Evolutionary conservation across 2,888 invertebrate genomes (phyloP), one percentile per base, ranked within the genome.

Genomic region (Synergus laeviventris): DNA sequence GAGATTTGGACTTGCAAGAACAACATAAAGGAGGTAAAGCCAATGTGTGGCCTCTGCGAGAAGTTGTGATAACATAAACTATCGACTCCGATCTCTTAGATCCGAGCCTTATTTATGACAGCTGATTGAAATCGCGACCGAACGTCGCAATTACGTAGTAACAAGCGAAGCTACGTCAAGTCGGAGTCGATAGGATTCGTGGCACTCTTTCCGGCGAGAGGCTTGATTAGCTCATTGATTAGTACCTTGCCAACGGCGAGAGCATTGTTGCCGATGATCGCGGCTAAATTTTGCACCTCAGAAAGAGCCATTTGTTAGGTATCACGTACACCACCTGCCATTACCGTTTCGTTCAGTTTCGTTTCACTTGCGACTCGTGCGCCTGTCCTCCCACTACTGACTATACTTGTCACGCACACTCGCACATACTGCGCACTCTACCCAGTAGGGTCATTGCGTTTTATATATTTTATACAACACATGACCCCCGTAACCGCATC

Each of bases 181-280:
- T 64, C 36, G 14, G 49, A 64, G 66, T 70, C 54, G 18, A 31
- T 18, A 5, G 8, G 36, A 45, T 16, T 36, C 16, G 49, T 31
- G 36, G 8, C 39, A 62, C 74, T 14, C n/a, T 36, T 21, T 5
- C 38, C 38, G 16, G 45, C 14, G 49, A 21, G 5, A 38, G 31
- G 21, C 24, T 24, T 16, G 36, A 11, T 31, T 7, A 45, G 38
- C 14, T 54, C 11, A 21, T 14, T n/a, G 66, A 21, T n/a, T 70
- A 82, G 84, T 87, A 88, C 88, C 87, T 89, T 87, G 84, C 84
- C 84, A 85, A 84, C 84, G 78, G 85, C 82, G 84, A 87, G 86
- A 78, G 84, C 86, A 89, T 89, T 90, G 86, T 88, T 89, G 83
- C 85, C 80, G 82, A 87, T 84, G 84, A 89, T 86, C 79, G 86